Conservation (phyloP, 2,888 invertebrate genomes). For the Lutraria lutraria region DNA sequence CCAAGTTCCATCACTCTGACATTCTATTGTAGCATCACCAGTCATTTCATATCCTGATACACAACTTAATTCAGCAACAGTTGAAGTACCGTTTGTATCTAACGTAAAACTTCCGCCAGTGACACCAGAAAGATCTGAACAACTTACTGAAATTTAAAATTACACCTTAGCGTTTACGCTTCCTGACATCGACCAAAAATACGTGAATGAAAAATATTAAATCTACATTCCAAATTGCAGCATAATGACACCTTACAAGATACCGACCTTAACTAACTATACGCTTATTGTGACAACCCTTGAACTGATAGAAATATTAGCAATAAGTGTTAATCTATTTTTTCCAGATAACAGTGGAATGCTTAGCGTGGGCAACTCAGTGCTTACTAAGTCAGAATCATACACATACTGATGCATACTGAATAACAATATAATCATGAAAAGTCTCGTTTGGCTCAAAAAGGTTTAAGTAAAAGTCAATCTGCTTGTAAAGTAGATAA, state of each 20-base stretch:
- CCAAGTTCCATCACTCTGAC: slow-evolving; percentile 37
- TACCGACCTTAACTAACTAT: no score
- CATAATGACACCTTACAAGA: not conserved
- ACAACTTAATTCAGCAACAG: slow-evolving; percentile 1
- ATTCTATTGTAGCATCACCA: not conserved
- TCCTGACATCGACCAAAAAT: not conserved
- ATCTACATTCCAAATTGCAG: not conserved
- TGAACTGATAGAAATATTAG: no score
- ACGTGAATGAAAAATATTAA: not conserved
- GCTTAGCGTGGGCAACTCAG: not conserved
- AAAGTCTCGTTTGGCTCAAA: no score
- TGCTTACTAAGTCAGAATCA: not conserved
- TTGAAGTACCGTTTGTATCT: slow-evolving; percentile 25
- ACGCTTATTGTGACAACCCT: no score
- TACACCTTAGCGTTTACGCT: no score
- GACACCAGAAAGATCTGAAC: not conserved
- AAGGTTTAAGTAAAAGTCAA: no score
- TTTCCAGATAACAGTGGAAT: not conserved
- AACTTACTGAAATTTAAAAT: slow-evolving; percentile 12
- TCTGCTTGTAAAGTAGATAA: no score
- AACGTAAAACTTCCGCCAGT: slow-evolving; percentile 12
- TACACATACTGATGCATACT: no score
- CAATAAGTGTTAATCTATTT: not conserved
- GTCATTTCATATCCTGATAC: not conserved
- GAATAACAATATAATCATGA: no score